Evolutionary conservation across 2,888 invertebrate genomes (phyloP).

Genomic region (Agrotis ipsilon): DNA sequence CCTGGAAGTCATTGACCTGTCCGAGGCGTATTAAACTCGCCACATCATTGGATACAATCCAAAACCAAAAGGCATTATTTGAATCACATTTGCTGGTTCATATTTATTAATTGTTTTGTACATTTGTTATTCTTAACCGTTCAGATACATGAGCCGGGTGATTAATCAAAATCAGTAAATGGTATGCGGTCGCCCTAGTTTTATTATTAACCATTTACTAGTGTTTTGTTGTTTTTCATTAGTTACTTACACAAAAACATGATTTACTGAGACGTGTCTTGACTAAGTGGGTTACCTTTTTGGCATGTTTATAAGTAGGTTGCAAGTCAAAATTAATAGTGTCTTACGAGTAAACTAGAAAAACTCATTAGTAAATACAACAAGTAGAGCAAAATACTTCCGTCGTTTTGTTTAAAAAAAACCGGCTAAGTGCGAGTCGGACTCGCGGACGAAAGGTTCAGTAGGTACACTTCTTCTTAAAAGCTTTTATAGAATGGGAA

Average conservation of each 20-base stretch:
- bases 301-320: conserved; percentile 56
- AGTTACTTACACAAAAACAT: conserved; percentile 44
- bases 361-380: conserved; percentile 29
- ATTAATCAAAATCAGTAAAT: conserved; percentile 54
- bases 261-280: conserved; percentile 25
- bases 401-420: conserved; percentile 4
- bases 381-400: conserved; percentile 33
- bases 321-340: conserved; percentile 35
- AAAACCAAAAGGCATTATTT: conserved; percentile 59
- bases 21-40: conserved; percentile 52
- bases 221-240: conserved; percentile 39
- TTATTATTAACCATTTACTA: conserved; percentile 33
- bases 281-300: conserved; percentile 56
- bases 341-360: conserved; percentile 35
- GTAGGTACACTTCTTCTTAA: too few relatives aligned
- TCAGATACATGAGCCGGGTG: conserved; percentile 10
- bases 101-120: background rate
- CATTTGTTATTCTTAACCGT: conserved; percentile 7
- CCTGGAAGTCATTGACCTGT: conserved; percentile 75
- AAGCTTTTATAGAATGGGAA: too few relatives aligned
- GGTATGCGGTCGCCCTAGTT: conserved; percentile 60
- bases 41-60: conserved; percentile 69
- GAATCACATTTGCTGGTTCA: conserved; percentile 14
- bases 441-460: too few relatives aligned
- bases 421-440: too few relatives aligned